Evolutionary conservation across 2,888 invertebrate genomes (phyloP).

Genomic region (Drosophila nr. fundita): DNA sequence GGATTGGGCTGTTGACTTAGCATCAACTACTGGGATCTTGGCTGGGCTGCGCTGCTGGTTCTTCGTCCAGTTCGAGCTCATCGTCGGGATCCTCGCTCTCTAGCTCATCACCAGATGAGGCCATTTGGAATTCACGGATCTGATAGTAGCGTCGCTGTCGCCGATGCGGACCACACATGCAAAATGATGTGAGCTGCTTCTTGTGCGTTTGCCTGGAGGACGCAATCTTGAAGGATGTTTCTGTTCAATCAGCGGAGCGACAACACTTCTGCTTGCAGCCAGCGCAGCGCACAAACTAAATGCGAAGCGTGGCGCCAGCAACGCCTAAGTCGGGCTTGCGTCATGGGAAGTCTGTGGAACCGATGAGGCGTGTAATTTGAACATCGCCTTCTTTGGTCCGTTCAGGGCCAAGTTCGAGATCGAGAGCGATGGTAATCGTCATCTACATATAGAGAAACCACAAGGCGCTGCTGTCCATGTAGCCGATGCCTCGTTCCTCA

Average conservation of each 20-base stretch:
- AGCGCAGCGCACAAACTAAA: constrained; percentile 56
- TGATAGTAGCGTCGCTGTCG: constrained; percentile 79
- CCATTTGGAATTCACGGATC: constrained; percentile 81
- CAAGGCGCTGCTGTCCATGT: constrained; percentile 64
- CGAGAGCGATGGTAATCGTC: constrained; percentile 43
- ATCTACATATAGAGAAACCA: constrained; percentile 64
- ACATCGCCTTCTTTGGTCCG: constrained; percentile 55
- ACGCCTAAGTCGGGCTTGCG: constrained; percentile 25
- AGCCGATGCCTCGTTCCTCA: background rate
- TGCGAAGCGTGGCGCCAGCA: constrained; percentile 5
- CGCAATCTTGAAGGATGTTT: constrained; percentile 82
- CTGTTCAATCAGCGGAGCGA: constrained; percentile 5
- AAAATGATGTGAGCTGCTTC: constrained; percentile 80
- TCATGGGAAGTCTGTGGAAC: constrained; percentile 21
- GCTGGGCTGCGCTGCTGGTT: constrained; percentile 26
- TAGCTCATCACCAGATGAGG: constrained; percentile 75
- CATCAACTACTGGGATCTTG: constrained; percentile 53
- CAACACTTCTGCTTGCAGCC: constrained; percentile 41
- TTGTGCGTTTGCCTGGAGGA: constrained; percentile 73
- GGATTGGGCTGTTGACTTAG: background rate
- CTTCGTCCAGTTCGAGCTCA: constrained; percentile 67
- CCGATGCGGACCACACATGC: constrained; percentile 82
- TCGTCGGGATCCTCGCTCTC: constrained; percentile 79
- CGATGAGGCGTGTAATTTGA: constrained; percentile 76
- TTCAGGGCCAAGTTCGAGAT: constrained; percentile 75